A percentile compares a stretch with the other conserved stretches of the same genome.
Evolutionary conservation across 2,888 invertebrate genomes (phyloP).

Genomic region (Resseliella maxima): DNA sequence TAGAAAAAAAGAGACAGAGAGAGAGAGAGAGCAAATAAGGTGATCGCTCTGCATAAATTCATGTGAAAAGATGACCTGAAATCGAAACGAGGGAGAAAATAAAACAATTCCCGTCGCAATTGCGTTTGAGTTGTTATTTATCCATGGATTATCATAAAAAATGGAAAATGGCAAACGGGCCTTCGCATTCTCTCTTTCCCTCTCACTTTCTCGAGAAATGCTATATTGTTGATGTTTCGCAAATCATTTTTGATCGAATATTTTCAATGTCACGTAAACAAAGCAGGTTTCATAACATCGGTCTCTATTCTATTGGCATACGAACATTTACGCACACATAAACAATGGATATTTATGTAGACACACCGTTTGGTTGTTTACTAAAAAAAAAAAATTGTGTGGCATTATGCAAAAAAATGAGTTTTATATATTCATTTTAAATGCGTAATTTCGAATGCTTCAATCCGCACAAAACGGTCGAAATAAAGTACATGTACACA

Average conservation of each 20-base stretch:
- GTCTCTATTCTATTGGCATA: too few species aligned
- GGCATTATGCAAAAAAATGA: too few species aligned
- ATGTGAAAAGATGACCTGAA: too few species aligned
- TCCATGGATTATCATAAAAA: neutral
- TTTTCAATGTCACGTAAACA: constrained; percentile 16
- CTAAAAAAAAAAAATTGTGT: neutral
- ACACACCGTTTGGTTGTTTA: neutral
- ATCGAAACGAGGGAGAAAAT: too few species aligned
- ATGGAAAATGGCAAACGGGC: neutral
- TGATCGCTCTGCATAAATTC: too few species aligned
- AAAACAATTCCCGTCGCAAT: neutral
- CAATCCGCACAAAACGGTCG: too few species aligned
- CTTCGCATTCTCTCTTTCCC: neutral
- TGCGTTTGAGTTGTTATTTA: neutral
- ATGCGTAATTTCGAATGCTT: too few species aligned
- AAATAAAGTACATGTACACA: too few species aligned
- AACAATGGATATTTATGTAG: neutral
- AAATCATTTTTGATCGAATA: neutral
- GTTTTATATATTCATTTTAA: too few species aligned
- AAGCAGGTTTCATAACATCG: neutral
- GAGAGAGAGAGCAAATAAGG: too few species aligned
- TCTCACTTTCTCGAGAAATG: neutral
- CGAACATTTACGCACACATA: neutral
- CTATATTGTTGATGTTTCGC: neutral
- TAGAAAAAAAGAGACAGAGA: too few species aligned